Evolutionary conservation across 2,888 invertebrate species (phyloP), one percentile per base, ranked within the genome.

Genomic region (Plusia festucae): DNA sequence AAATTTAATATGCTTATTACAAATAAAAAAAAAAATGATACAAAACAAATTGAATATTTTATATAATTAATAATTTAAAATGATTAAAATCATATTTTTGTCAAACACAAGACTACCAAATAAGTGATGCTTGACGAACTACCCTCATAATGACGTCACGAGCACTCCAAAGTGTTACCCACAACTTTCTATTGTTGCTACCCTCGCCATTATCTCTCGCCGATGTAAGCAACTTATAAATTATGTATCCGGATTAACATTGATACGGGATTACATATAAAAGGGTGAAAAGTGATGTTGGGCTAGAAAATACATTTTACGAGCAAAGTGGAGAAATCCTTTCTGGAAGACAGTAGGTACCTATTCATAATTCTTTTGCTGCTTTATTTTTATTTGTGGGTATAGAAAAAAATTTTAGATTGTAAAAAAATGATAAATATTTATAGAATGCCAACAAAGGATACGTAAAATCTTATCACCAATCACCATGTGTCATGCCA

Each of bases 81-180:
- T 95, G 92, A 92, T 80, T 32, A 59, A 44, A 53, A 27, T 90
- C 93, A 95, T 91, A 96, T 96, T 94, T 91, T 94, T 96, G 95
- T 96, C 67, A 83, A n/a, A 11, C 3, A 49, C 46, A 40, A 7
- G n/a, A 15, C n/a, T 3, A 18, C 46, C 46, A 20, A 49, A 20
- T 49, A 49, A 46, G 46, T 20, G 11, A 1, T 4, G 11, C 9
- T 49, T 49, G 11, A 49, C 20, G 13, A 49, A 49, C 18, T 18
- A 49, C 18, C 20, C 18, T 18, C 18, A 49, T 11, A 11, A 9
- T 20, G 46, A 20, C 46, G 46, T 49, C 46, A 49, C 46, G 8
- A 18, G 3, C 18, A 49, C 20, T 20, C 46, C n/a, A n/a, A 11
- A 49, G 11, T 34, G 34, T 13, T 13, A 7, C 1, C 40, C 40